Evolutionary conservation across 2,888 invertebrate species (phyloP).

Genomic region (Anorthoa munda): DNA sequence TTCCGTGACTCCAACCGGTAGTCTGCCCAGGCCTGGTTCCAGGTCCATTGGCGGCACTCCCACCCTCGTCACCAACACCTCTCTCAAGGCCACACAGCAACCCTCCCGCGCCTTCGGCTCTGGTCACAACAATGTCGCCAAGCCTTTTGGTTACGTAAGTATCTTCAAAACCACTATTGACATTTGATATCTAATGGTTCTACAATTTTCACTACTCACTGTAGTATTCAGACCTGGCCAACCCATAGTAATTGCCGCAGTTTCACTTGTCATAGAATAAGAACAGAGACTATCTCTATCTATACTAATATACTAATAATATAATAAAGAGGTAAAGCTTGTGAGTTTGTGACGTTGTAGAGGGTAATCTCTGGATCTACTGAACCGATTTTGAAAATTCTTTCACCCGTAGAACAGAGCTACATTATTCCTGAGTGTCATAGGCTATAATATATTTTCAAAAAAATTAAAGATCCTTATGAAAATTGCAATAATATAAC

Average conservation of each 20-base stretch:
- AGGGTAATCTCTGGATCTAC: too few relatives aligned
- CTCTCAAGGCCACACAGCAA: conserved; percentile 94
- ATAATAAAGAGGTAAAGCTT: too few relatives aligned
- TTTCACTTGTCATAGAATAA: neutral
- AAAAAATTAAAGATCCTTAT: too few relatives aligned
- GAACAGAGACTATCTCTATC: neutral
- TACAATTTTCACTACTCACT: neutral
- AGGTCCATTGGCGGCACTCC: conserved; percentile 89
- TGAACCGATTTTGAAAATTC: too few relatives aligned
- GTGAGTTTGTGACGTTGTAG: too few relatives aligned
- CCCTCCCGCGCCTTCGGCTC: conserved; percentile 95
- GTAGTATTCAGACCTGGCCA: neutral
- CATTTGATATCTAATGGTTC: neutral
- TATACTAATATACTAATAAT: too few relatives aligned
- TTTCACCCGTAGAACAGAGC: too few relatives aligned
- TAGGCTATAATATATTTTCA: too few relatives aligned
- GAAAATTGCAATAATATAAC: too few relatives aligned
- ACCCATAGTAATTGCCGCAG: neutral
- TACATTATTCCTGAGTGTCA: too few relatives aligned
- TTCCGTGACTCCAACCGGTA: conserved; percentile 95
- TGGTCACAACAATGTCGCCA: conserved; percentile 96
- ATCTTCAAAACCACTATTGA: conserved; percentile 4
- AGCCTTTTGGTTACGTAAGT: conserved; percentile 93
- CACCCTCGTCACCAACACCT: conserved; percentile 96
- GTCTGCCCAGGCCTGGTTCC: conserved; percentile 92